Percentiles rank a stretch among this genome's conserved stretches.
These are phyloP conservation scores for Camelus dromedarius DNA, from an alignment of 2,113 vertebrate genomes.

Conservation along the genomic window DNA sequence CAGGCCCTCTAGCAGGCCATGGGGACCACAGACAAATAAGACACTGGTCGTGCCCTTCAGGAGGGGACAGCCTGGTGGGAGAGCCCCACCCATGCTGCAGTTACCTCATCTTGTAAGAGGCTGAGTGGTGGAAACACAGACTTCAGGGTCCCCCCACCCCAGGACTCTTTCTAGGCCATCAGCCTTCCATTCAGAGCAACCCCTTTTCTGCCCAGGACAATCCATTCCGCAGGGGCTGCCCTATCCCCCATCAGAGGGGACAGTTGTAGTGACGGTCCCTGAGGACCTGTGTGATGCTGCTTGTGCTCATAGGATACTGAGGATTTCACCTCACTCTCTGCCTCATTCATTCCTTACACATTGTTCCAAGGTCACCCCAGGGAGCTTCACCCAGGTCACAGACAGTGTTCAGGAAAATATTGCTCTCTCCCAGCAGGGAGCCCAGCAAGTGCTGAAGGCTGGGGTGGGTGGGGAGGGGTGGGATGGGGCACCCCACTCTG, in stretches of 20 bases:
- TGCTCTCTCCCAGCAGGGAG: conserved; percentile 20
- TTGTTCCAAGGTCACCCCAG: not conserved
- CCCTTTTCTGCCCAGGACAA: not conserved
- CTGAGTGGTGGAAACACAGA: not conserved
- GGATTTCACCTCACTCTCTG: not conserved
- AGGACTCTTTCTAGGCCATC: not conserved
- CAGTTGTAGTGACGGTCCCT: not conserved
- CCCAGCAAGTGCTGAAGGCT: not conserved
- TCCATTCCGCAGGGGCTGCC: not conserved
- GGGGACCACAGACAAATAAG: not conserved
- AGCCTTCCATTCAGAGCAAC: fast-evolving
- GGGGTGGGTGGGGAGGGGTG: too few species aligned
- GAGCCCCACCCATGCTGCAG: not conserved
- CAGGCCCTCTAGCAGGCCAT: not conserved
- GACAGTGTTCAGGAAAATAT: conserved; percentile 31
- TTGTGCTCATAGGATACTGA: not conserved
- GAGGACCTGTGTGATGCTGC: fast-evolving
- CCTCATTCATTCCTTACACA: not conserved
- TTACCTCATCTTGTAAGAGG: not conserved
- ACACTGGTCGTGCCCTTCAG: not conserved
- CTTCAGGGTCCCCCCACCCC: not conserved
- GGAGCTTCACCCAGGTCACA: not conserved
- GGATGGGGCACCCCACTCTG: not conserved
- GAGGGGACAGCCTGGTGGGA: not conserved
- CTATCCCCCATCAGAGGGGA: not conserved